A percentile compares a stretch with the other conserved stretches of the same genome.
These are phyloP conservation scores for Pygocentrus nattereri DNA, from an alignment of 2,797 vertebrate genomes.

Conservation along the genomic window DNA sequence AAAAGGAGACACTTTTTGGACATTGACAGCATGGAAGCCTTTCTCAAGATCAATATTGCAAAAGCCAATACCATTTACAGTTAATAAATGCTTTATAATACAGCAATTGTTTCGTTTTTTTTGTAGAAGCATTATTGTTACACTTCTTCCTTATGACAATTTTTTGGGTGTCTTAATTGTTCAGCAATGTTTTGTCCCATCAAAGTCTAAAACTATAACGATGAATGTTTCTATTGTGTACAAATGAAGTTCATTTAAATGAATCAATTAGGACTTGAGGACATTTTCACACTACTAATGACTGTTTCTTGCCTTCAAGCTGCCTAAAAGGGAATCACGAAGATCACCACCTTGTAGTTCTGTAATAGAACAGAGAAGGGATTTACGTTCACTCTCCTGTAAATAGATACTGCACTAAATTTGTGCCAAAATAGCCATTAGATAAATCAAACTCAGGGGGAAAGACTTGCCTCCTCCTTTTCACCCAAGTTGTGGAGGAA, in stretches of 20 bases:
- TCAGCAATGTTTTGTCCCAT: too few species aligned
- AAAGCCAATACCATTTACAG: too few species aligned
- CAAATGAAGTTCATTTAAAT: neutral
- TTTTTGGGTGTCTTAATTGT: too few species aligned
- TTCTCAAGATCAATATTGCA: too few species aligned
- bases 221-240: neutral
- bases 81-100: too few species aligned
- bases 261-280: neutral
- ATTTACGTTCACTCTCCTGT: neutral
- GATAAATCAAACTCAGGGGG: neutral
- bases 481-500: constrained; percentile 23
- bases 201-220: too few species aligned
- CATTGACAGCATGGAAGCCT: too few species aligned
- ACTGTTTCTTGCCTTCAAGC: neutral
- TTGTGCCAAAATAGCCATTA: constrained; percentile 32
- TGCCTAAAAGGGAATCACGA: too few species aligned
- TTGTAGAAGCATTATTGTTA: too few species aligned
- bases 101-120: too few species aligned
- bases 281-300: neutral
- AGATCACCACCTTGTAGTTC: neutral
- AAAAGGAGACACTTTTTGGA: too few species aligned
- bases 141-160: too few species aligned
- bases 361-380: neutral
- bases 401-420: constrained; percentile 15
- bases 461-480: neutral